Evolutionary conservation across 2,888 invertebrate species (phyloP).

Genomic region (Sabatieria punctata): DNA sequence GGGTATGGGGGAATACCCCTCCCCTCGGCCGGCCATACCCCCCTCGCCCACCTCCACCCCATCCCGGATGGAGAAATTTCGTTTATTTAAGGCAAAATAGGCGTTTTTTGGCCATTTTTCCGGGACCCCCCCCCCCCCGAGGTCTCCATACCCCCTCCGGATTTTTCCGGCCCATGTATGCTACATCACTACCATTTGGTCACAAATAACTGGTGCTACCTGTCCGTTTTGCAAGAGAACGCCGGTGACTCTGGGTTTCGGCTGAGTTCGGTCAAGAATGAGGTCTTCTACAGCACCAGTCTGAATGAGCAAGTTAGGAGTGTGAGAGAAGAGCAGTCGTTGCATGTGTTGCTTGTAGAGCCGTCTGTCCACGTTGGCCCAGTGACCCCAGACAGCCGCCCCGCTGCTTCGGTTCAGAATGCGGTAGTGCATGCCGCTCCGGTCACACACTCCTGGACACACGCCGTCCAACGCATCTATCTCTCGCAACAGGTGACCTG

Average conservation of each 20-base stretch:
- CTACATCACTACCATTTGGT: too few species aligned
- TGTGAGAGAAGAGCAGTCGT: slow-evolving; percentile 36
- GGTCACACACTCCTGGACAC: slow-evolving; percentile 57
- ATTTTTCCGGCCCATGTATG: too few species aligned
- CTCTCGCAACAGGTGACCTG: slow-evolving; percentile 59
- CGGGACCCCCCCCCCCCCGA: too few species aligned
- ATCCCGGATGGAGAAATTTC: too few species aligned
- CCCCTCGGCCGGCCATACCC: too few species aligned
- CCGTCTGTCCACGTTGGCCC: slow-evolving; percentile 68
- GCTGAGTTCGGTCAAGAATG: slow-evolving; percentile 38
- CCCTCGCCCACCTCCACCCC: too few species aligned
- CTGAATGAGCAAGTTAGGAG: slow-evolving; percentile 44
- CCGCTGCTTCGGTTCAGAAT: slow-evolving; percentile 61
- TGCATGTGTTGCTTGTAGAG: slow-evolving; percentile 62
- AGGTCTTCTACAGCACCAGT: slow-evolving; percentile 63
- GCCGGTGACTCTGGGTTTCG: slow-evolving; percentile 10
- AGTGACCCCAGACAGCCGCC: slow-evolving; percentile 70
- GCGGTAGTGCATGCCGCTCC: slow-evolving; percentile 32
- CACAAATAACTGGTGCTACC: too few species aligned
- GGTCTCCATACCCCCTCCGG: too few species aligned
- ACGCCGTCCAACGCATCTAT: slow-evolving; percentile 72
- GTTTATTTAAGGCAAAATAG: too few species aligned
- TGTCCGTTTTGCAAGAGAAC: slow-evolving; percentile 36
- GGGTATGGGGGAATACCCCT: too few species aligned
- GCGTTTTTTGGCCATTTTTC: too few species aligned